Conservation (phyloP, 2,888 invertebrate genomes). For the Drosophila ustulata region DNA sequence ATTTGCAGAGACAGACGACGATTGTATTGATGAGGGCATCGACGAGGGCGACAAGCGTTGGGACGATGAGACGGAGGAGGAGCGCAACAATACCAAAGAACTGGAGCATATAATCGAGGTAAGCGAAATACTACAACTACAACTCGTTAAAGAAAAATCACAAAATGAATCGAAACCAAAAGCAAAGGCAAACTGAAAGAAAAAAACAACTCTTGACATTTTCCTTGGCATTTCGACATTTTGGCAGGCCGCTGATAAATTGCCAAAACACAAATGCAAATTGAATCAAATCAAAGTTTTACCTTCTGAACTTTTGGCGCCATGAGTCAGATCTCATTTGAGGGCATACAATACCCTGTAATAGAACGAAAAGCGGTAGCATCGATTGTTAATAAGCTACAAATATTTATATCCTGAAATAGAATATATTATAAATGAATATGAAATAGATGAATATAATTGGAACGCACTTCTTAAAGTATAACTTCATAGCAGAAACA, state of each 20-base stretch:
- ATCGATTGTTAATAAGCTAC: no score
- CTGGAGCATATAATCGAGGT: constrained; percentile 85
- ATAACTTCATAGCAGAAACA: no score
- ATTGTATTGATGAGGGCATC: constrained; percentile 95
- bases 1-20: constrained; percentile 90
- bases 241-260: constrained; percentile 56
- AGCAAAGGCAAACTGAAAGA: no score
- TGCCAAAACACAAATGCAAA: constrained; percentile 61
- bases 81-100: constrained; percentile 85
- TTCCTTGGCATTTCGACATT: constrained; percentile 64
- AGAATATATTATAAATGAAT: no score
- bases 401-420: not conserved
- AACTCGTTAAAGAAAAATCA: constrained; percentile 7
- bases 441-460: not conserved
- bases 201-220: constrained; percentile 56
- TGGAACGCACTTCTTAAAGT: no score
- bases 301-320: constrained; percentile 40
- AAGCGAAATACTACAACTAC: constrained; percentile 38
- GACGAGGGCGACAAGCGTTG: constrained; percentile 88
- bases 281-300: constrained; percentile 60
- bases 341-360: constrained; percentile 50
- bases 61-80: constrained; percentile 88
- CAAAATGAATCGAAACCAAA: not conserved
- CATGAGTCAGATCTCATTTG: constrained; percentile 42
- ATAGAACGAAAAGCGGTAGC: not conserved